phyloP scores from a whole-genome alignment of 2,888 invertebrate genomes.

The Cancer borealis region DNA sequence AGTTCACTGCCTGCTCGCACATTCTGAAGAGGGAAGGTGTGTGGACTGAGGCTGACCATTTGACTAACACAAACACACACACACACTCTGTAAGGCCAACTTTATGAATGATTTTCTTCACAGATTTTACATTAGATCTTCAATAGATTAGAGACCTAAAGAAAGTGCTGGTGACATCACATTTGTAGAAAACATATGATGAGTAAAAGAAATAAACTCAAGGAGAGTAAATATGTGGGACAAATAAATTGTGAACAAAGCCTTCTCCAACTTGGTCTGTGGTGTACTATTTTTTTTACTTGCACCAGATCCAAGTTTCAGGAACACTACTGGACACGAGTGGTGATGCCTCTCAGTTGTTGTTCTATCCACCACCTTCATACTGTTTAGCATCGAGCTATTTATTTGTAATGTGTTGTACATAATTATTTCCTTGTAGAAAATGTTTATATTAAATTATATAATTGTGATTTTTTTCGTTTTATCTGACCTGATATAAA shows the following conservation, averaged over 20 bases:
- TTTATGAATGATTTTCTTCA: background rate
- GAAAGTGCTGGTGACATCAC: background rate
- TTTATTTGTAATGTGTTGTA: background rate
- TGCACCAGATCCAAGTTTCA: background rate
- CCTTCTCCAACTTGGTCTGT: background rate
- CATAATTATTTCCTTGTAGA: conserved; percentile 9
- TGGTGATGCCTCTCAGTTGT: background rate
- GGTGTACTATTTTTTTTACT: background rate
- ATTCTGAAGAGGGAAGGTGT: background rate
- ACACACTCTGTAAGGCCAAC: background rate
- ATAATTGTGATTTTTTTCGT: background rate
- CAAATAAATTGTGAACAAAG: background rate
- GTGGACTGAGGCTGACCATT: background rate
- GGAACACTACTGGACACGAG: background rate
- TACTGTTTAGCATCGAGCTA: background rate
- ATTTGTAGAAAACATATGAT: background rate
- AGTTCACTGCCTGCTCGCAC: background rate
- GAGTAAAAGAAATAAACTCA: background rate
- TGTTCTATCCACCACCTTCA: background rate
- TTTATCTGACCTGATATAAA: background rate
- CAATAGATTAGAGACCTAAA: background rate
- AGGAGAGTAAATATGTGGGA: background rate
- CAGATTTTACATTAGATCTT: background rate
- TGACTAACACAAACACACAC: background rate
- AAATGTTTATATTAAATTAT: background rate